phyloP scores from a whole-genome alignment of 1,140 invertebrate species.

The Caenorhabditis briggsae region DNA sequence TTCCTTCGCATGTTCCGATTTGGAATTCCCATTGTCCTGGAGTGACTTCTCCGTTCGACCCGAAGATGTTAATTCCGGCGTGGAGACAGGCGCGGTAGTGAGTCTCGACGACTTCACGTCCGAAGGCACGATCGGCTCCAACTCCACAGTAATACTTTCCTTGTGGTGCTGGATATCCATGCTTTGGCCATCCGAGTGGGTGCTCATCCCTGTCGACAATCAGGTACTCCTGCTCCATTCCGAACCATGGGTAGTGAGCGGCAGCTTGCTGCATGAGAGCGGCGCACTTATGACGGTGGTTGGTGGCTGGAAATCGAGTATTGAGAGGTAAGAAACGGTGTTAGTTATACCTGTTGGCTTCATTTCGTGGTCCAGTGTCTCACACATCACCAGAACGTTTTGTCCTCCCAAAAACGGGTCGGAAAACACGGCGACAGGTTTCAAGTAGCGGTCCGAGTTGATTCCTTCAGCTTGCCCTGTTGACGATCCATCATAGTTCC shows the following conservation, averaged over 20 bases:
- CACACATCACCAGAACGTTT: conserved; percentile 91
- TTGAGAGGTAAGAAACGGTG: too few species aligned
- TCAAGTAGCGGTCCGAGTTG: conserved; percentile 83
- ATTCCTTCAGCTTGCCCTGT: conserved; percentile 81
- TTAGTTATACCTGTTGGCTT: conserved; percentile 83
- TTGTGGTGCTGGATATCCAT: conserved; percentile 90
- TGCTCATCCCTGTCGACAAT: conserved; percentile 88
- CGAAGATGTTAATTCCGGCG: conserved; percentile 88
- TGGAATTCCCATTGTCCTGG: conserved; percentile 84
- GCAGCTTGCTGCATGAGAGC: conserved; percentile 84
- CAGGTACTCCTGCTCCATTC: conserved; percentile 93
- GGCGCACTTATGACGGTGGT: conserved; percentile 84
- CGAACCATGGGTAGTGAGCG: conserved; percentile 89
- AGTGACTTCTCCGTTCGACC: conserved; percentile 93
- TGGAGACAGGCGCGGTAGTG: conserved; percentile 86
- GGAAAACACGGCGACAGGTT: conserved; percentile 88
- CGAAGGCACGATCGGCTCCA: conserved; percentile 92
- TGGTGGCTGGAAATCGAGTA: conserved; percentile 25
- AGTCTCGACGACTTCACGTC: conserved; percentile 91
- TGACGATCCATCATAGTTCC: conserved; percentile 94
- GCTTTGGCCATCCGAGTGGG: conserved; percentile 92
- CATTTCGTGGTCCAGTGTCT: conserved; percentile 84
- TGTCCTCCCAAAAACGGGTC: conserved; percentile 92
- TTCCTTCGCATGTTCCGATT: conserved; percentile 83
- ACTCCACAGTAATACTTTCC: conserved; percentile 90